Base-by-base conservation (phyloP, 2,888 invertebrate species). In the Noctua janthe region DNA sequence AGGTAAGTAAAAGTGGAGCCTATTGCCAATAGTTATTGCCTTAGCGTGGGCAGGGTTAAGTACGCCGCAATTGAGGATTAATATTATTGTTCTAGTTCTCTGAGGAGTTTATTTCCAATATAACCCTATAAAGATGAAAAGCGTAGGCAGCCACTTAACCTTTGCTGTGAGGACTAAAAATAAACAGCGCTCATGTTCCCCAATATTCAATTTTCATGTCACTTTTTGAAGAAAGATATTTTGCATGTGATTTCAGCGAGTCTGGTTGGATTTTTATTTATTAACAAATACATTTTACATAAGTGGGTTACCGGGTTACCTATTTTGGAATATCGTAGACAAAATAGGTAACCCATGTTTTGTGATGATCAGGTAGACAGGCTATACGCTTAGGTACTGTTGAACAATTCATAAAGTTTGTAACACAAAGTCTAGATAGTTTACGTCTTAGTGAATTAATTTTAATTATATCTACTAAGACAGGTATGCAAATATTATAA, bases 121-220 rank as follows among this genome's bases (percentile, higher is more conserved):
- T 73, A 78, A 59, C 51, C 29, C 35, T 79, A 78, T 85, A 74
- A 70, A 82, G 43, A 80, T 23, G 43, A 67, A 71, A 51, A 47
- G 72, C 64, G 84, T 78, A 81, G 80, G 69, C 59, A 49, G 17
- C 39, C 80, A 74, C 86, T 85, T 86, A 84, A 78, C 81, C 84
- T 84, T 88, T 79, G 62, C 70, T 77, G 73, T 74, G 66, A 72
- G 56, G 51, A 71, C 78, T 67, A 76, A 81, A 78, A 74, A 86
- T 82, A 83, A 77, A 76, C 78, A 74, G 71, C 35, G 35, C 59
- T 80, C 67, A 69, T 83, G 70, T 74, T 80, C 11, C 64, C n/a
- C 11, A 8, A 54, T 47, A 81, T 69, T 74, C 64, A 78, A 87
- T 81, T 69, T 81, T 70, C 75, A 29, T 72, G 70, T 56, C 43